Evolutionary conservation across 2,888 invertebrate species (phyloP), one percentile per base, ranked within the genome.

Genomic region (Volucella inanis): DNA sequence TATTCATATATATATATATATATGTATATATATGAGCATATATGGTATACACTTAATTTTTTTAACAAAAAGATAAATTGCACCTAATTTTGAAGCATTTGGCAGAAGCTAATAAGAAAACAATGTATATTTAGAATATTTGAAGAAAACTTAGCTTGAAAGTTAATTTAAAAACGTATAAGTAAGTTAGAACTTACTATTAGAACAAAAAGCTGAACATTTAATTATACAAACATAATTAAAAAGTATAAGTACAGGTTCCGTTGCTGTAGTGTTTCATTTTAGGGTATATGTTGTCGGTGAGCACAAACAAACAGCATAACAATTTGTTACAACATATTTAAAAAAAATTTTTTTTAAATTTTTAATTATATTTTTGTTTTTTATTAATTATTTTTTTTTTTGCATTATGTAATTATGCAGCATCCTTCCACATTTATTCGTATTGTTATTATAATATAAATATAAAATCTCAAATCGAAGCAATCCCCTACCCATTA

Each of bases 241-340:
- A n/a, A 47, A 45, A 62, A 45, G 47, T 45, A 18, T 14, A 1
- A 38, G 3, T 50, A 18, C 9, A 43, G 68, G 39, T 74, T 74
- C 41, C 39, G 55, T 64, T 52, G 76, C 62, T 68, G 55, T 50
- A 68, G 50, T 55, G 67, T 47, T 39, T 22, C 39, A 14, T 15
- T 43, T 67, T 39, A 67, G 38, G 47, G 43, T 57, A 74, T 38
- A 83, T 70, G 50, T 68, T 83, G 79, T 83, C 83, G 83, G 83
- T 83, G 83, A 83, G 79, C 79, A 79, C 74, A 64, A 75, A 43
- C 49, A 61, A 54, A 38, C 62, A 68, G 64, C 59, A 59, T 31
- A 38, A 57, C 9, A 43, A 31, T 57, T 50, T 15, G 50, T 50
- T 22, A 9, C 39, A 64, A 43, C 2, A 45, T 14, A 11, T 52